Conservation (phyloP, 2,113 vertebrate genomes). For the Garra rufa region DNA sequence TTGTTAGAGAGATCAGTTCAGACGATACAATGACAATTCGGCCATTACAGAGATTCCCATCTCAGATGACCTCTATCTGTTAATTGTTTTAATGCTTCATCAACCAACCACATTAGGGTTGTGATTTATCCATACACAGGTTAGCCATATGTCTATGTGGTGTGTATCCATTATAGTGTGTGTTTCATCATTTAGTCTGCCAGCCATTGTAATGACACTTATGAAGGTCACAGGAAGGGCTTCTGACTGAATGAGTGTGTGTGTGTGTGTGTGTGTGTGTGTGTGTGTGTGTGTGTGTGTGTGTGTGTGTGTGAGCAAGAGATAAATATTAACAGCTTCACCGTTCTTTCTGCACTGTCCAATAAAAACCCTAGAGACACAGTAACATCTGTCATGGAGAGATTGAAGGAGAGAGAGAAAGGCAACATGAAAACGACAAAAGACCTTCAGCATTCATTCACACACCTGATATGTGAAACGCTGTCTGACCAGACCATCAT, state of each 20-base stretch:
- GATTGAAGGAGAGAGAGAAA: background rate
- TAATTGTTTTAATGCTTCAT: constrained; percentile 52
- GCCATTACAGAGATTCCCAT: constrained; percentile 47
- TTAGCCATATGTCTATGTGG: background rate
- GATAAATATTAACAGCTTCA: constrained; percentile 42
- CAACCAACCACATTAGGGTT: constrained; percentile 34
- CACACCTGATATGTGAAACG: background rate
- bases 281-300: constrained; percentile 23
- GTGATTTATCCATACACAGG: background rate
- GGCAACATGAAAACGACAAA: background rate
- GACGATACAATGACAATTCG: constrained; percentile 26
- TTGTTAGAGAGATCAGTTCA: background rate
- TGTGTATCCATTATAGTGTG: background rate
- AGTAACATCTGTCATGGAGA: constrained; percentile 54
- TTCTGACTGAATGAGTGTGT: background rate
- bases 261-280: constrained; percentile 18
- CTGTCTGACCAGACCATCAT: background rate
- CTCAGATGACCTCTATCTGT: constrained; percentile 38
- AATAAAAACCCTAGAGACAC: constrained; percentile 53
- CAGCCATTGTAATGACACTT: constrained; percentile 33
- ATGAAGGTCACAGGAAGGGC: constrained; percentile 45
- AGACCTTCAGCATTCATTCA: background rate
- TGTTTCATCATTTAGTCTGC: constrained; percentile 4
- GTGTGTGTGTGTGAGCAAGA: constrained; percentile 18
- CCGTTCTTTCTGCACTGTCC: constrained; percentile 52